phyloP scores from a whole-genome alignment of 2,113 vertebrate genomes.

The Microcebus tavaratra region DNA sequence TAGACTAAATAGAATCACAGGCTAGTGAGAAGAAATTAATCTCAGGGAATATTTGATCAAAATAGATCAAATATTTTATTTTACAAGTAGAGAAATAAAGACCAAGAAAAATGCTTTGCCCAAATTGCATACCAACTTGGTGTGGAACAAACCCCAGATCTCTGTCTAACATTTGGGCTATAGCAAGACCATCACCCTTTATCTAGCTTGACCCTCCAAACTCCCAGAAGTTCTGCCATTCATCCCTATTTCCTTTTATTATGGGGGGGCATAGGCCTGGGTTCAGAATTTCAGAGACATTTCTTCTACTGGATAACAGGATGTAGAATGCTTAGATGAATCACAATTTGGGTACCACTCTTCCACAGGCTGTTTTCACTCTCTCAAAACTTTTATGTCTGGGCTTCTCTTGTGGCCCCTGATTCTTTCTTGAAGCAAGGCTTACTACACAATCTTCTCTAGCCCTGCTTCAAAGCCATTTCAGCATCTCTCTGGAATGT shows the following conservation, averaged over 20 bases:
- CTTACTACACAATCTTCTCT: not conserved
- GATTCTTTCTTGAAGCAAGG: not conserved
- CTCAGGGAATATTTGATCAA: not conserved
- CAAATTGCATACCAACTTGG: not conserved
- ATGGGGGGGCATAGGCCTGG: not conserved
- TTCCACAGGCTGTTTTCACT: not conserved
- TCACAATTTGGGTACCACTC: not conserved
- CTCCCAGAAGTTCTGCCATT: not conserved
- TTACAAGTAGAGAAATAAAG: conserved; percentile 1
- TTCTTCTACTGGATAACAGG: not conserved
- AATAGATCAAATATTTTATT: not conserved
- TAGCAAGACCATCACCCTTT: not conserved
- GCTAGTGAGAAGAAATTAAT: not conserved
- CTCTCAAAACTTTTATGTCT: not conserved
- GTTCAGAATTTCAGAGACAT: conserved; percentile 1
- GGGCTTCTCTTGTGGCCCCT: not conserved
- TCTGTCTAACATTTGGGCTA: not conserved
- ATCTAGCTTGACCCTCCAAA: too few species aligned
- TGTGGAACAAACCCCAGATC: not conserved
- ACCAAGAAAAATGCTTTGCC: not conserved
- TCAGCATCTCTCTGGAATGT: conserved; percentile 26
- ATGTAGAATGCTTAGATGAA: conserved; percentile 22
- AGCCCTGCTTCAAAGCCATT: not conserved
- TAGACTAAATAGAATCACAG: not conserved
- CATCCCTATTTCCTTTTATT: not conserved